Conservation (phyloP, 2,797 vertebrate genomes). For the Poecile montanus region DNA sequence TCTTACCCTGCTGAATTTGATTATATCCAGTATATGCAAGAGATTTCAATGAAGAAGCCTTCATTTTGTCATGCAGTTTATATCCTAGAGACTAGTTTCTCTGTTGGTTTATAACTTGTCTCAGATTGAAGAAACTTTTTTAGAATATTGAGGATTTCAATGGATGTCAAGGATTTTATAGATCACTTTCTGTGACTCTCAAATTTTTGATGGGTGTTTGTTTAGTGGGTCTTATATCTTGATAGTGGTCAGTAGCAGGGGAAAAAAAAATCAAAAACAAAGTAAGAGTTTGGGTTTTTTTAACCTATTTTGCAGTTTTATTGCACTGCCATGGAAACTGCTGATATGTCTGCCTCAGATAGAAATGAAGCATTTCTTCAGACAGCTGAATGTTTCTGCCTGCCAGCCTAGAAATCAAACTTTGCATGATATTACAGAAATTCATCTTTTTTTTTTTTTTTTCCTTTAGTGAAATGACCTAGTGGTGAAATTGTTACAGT, state of each 20-base stretch:
- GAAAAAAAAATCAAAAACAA: neutral
- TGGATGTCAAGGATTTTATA: neutral
- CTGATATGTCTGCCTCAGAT: conserved; percentile 27
- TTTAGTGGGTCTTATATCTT: neutral
- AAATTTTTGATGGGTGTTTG: neutral
- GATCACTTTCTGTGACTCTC: neutral
- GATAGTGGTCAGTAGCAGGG: neutral
- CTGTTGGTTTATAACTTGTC: neutral
- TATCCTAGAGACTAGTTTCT: neutral
- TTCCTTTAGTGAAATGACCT: conserved; percentile 48
- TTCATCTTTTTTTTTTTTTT: conserved; percentile 52
- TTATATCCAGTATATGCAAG: neutral
- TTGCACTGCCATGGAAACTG: conserved; percentile 7
- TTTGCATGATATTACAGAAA: conserved; percentile 67
- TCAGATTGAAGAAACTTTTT: neutral
- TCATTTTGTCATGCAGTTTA: neutral
- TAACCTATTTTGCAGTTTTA: conserved; percentile 26
- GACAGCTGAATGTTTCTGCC: conserved; percentile 52
- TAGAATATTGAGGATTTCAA: neutral
- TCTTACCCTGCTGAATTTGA: neutral
- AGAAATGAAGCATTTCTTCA: conserved; percentile 54
- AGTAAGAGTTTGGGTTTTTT: neutral
- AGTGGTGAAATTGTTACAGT: conserved; percentile 66
- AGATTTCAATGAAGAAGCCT: neutral
- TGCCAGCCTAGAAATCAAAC: conserved; percentile 55